These are phyloP conservation scores for Oscheius sp. DNA, from an alignment of 2,888 invertebrate species.

Conservation along the genomic window DNA sequence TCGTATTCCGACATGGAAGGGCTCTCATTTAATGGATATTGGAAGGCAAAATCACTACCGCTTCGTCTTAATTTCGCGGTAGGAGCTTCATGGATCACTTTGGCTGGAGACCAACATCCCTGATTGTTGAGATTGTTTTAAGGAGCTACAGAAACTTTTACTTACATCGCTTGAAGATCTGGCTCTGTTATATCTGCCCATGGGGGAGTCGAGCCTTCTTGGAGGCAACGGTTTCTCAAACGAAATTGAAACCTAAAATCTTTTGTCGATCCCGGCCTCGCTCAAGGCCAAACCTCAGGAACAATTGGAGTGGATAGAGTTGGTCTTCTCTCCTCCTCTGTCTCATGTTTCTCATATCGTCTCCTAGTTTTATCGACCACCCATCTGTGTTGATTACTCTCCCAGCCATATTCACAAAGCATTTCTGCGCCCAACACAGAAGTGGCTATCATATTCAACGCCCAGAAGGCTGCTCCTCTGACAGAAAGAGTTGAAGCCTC, in stretches of 20 bases:
- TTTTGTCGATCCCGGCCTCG: neutral
- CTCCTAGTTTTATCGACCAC: constrained; percentile 28
- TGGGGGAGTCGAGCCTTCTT: neutral
- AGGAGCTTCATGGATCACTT: neutral
- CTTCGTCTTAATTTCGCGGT: constrained; percentile 6
- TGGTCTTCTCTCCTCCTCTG: constrained; percentile 28
- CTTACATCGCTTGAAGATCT: constrained; percentile 10
- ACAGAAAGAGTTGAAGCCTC: constrained; percentile 58
- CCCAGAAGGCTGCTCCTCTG: constrained; percentile 66
- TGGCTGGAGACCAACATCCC: constrained; percentile 1
- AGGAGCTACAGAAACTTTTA: no score
- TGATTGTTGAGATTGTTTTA: no score
- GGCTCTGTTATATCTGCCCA: neutral
- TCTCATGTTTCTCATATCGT: constrained; percentile 3
- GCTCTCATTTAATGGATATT: neutral
- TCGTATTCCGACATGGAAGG: constrained; percentile 8
- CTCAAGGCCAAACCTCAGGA: constrained; percentile 11
- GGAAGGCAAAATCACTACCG: constrained; percentile 7
- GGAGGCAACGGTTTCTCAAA: neutral
- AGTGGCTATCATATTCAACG: constrained; percentile 57
- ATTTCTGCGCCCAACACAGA: constrained; percentile 43
- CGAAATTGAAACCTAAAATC: constrained; percentile 2
- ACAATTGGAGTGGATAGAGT: constrained; percentile 27
- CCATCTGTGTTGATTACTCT: constrained; percentile 53
- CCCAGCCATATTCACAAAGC: constrained; percentile 61